A percentile compares a stretch with the other conserved stretches of the same genome.
Conservation (phyloP, 35 echinoderm and acorn worm species). For the Lytechinus pictus region DNA sequence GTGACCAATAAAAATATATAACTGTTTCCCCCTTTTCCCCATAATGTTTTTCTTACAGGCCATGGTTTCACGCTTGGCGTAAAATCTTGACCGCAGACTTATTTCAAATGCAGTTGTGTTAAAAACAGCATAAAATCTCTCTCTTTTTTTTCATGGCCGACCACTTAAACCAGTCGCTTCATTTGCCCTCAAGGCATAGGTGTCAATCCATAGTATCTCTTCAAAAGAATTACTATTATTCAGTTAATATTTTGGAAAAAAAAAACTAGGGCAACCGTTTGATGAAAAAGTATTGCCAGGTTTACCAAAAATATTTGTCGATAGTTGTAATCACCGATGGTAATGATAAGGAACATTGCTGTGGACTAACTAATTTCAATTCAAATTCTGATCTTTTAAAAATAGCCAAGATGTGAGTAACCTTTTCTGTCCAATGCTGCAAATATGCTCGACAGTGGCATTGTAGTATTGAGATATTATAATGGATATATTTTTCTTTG, state of each 20-base stretch:
- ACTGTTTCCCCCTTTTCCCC: neutral
- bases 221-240: neutral
- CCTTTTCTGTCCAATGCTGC: neutral
- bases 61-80: neutral
- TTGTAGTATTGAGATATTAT: too few relatives aligned
- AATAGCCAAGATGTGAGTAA: too few relatives aligned
- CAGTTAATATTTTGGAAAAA: neutral
- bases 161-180: neutral
- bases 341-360: neutral
- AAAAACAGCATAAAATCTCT: constrained; percentile 13
- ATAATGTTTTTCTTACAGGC: neutral
- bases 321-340: neutral
- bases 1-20: neutral
- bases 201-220: neutral
- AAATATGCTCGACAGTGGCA: neutral
- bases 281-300: neutral
- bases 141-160: neutral
- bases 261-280: neutral
- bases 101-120: neutral
- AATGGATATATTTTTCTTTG: too few relatives aligned
- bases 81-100: constrained; percentile 9
- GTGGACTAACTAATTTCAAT: neutral
- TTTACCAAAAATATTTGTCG: neutral
- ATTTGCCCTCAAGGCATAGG: neutral
- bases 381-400: too few relatives aligned